Base-by-base conservation (phyloP, 2,797 vertebrate species). In the Falco berigora region DNA sequence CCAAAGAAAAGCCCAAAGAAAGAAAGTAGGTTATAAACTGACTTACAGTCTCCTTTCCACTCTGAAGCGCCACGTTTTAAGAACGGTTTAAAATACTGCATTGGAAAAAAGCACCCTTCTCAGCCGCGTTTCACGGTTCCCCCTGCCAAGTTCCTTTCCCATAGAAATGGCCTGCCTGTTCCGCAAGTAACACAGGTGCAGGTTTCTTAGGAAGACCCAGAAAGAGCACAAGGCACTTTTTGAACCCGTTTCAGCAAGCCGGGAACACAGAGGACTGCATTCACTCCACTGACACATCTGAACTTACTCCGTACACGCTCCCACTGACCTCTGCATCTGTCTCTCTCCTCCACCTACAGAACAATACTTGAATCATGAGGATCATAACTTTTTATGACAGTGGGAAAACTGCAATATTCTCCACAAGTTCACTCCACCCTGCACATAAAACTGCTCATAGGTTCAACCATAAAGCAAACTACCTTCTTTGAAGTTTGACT, bases 111-210 rank as follows among this genome's bases (percentile, higher is more conserved):
- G 61, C 71, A 14, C 47, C 88, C 76, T 58, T 74, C 78, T 62
- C 63, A 40, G 64, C 58, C 12, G 36, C 61, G 14, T 55, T 76
- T 46, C 78, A 36, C 14, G 3, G 58, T 27, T 86, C 49, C 3
- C 82, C 71, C 68, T 78, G 96, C 94, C 96, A 97, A 97, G 95
- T 95, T 94, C 94, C 93, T 93, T 90, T 97, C 90, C 94, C 94
- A 94, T 75, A 94, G 86, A 92, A 96, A 96, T n/a, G 93, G 75
- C 10, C 87, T 38, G 80, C 85, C 94, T 83, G 86, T 78, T 94
- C 79, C 0, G 1, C 19, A 1, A 76, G 68, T 17, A 11, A 6
- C 95, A 94, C 94, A 95, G 95, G 95, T 96, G 95, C 93, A 95
- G 87, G 86, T 44, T 68, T 88, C 90, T 88, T 30, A 55, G 87